A percentile compares a stretch with the other conserved stretches of the same genome.
phyloP scores from a whole-genome alignment of 2,797 vertebrate species.

The Nyctibius grandis region DNA sequence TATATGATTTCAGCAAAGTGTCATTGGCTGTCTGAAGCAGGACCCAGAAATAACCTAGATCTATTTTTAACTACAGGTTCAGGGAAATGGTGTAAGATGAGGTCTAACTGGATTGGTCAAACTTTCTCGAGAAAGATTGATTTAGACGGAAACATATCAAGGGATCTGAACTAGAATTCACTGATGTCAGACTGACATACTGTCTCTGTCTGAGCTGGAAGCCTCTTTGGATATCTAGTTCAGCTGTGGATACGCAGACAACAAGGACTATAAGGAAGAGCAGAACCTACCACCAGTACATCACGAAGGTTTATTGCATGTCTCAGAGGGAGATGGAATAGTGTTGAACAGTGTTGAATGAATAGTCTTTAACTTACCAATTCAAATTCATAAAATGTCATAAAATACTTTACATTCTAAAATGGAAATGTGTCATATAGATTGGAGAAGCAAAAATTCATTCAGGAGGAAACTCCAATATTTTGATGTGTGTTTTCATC shows the following conservation, averaged over 20 bases:
- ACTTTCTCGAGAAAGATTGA: background rate
- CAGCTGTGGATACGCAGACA: background rate
- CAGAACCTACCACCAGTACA: background rate
- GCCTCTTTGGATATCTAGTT: background rate
- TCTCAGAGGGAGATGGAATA: background rate
- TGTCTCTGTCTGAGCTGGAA: background rate
- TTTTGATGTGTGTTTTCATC: background rate
- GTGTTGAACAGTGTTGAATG: background rate
- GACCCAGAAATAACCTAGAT: background rate
- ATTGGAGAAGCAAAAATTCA: background rate
- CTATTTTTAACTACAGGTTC: background rate
- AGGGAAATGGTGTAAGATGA: background rate
- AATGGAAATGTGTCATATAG: background rate
- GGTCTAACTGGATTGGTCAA: background rate
- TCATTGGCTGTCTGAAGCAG: background rate
- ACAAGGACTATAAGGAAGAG: background rate
- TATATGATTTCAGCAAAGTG: background rate
- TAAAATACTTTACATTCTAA: background rate
- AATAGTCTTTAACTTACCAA: background rate
- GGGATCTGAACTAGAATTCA: background rate
- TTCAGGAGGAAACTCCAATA: background rate
- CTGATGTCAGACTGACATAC: background rate
- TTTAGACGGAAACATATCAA: background rate
- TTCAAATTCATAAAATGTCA: background rate
- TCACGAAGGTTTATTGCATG: background rate